Evolutionary conservation across 2,888 invertebrate genomes (phyloP).

Genomic region (Therioaphis trifolii): DNA sequence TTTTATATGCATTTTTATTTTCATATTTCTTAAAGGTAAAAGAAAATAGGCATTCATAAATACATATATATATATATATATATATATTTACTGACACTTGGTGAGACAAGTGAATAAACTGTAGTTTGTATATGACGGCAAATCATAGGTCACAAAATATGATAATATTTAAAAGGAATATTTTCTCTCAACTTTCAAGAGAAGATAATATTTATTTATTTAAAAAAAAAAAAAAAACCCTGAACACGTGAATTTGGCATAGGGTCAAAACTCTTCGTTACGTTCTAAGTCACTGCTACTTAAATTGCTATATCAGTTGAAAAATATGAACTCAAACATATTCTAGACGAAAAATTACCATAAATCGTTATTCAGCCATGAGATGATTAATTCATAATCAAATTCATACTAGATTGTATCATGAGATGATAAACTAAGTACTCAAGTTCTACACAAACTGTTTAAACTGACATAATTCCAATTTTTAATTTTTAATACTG

Average conservation of each 20-base stretch:
- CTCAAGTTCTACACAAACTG: no score
- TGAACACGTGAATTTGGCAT: constrained; percentile 17
- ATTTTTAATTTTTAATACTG: no score
- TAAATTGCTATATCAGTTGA: constrained; percentile 6
- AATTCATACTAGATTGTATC: no score
- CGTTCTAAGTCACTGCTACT: neutral
- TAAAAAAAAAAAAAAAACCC: no score
- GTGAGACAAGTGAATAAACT: constrained; percentile 31
- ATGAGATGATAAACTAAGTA: no score
- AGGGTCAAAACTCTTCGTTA: neutral
- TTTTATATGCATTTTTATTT: neutral
- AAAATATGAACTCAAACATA: neutral
- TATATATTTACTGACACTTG: constrained; percentile 25
- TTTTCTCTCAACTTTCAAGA: neutral
- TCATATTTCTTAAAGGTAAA: neutral
- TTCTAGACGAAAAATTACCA: no score
- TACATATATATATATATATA: neutral
- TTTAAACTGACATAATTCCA: no score
- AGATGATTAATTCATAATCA: no score
- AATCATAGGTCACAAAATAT: constrained; percentile 25
- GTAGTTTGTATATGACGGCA: neutral
- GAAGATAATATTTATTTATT: neutral
- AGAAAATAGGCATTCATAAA: neutral
- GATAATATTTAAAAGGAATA: neutral
- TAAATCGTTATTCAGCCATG: no score